A percentile compares a stretch with the other conserved stretches of the same genome.
phyloP scores from a whole-genome alignment of 2,888 invertebrate genomes.

The Abscondita cerata region DNA sequence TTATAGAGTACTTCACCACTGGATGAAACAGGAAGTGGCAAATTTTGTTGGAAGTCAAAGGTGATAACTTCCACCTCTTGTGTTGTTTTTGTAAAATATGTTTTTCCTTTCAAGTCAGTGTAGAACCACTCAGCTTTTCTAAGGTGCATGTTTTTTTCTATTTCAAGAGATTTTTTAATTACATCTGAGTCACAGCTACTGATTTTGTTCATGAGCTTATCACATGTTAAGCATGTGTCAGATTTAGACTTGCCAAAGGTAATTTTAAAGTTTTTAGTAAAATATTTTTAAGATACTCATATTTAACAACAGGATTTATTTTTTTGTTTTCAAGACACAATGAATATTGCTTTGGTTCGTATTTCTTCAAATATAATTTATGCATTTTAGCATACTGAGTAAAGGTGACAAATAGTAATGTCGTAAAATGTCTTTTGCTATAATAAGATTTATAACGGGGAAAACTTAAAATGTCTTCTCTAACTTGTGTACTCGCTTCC shows the following conservation, averaged over 20 bases:
- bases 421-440: no score
- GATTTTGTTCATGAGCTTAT: constrained; percentile 13
- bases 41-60: no score
- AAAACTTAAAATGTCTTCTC: no score
- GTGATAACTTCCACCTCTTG: constrained; percentile 5
- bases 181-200: constrained; percentile 3
- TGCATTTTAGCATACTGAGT: no score
- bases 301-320: no score
- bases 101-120: constrained; percentile 18
- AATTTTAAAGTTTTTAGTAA: constrained; percentile 5
- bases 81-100: background rate
- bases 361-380: constrained; percentile 4
- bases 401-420: no score
- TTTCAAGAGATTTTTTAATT: background rate
- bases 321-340: background rate
- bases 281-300: constrained; percentile 17
- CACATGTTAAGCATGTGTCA: constrained; percentile 5
- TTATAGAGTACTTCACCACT: constrained; percentile 20
- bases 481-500: no score
- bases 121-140: constrained; percentile 13
- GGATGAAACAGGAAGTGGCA: constrained; percentile 9
- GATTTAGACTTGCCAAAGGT: background rate
- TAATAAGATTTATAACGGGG: no score
- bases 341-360: background rate
- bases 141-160: constrained; percentile 11